Conservation (phyloP, 1,140 invertebrate genomes). For the Bathynomus jamesi region DNA sequence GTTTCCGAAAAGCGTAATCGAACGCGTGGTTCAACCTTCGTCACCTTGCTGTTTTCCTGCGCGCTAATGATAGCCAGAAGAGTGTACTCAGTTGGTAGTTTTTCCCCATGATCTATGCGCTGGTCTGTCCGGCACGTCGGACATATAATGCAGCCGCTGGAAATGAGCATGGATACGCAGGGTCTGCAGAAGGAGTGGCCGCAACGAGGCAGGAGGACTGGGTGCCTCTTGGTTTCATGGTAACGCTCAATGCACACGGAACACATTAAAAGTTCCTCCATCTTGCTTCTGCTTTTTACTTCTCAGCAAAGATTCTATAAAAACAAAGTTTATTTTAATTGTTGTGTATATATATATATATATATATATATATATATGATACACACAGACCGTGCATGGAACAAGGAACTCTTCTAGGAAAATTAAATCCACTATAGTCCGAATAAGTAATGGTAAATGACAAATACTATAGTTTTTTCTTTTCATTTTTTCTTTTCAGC, state of each 20-base stretch:
- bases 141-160: constrained; percentile 26
- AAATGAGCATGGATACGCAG: constrained; percentile 27
- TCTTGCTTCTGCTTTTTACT: not conserved
- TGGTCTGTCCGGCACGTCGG: constrained; percentile 32
- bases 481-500: too few species aligned
- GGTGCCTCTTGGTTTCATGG: constrained; percentile 25
- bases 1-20: too few species aligned
- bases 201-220: constrained; percentile 31
- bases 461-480: too few species aligned
- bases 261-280: constrained; percentile 32
- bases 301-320: too few species aligned
- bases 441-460: too few species aligned
- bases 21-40: too few species aligned
- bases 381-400: too few species aligned
- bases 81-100: constrained; percentile 28
- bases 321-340: too few species aligned
- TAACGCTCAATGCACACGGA: constrained; percentile 32
- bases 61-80: constrained; percentile 30
- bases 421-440: too few species aligned
- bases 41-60: constrained; percentile 25
- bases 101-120: constrained; percentile 23
- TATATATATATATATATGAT: too few species aligned
- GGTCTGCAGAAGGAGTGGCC: constrained; percentile 36
- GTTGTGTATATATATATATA: too few species aligned
- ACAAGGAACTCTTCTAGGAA: too few species aligned